Conservation (phyloP, 2,888 invertebrate species). For the Andrena camellia region DNA sequence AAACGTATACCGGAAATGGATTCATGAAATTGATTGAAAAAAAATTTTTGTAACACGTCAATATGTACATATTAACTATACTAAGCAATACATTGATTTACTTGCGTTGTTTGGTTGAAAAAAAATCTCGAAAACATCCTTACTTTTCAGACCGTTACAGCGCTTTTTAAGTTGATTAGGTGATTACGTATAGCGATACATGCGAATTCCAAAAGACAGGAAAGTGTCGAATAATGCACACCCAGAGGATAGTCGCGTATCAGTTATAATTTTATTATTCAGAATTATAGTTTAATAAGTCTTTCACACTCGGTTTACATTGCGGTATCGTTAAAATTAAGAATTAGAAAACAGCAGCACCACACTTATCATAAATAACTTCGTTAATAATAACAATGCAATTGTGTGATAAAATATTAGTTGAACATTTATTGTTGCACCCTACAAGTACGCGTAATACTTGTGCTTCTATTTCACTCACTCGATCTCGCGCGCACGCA, state of each 20-base stretch:
- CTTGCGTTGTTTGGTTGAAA: no score
- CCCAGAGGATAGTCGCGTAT: neutral
- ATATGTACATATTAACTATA: no score
- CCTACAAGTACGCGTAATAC: neutral
- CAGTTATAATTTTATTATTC: slow-evolving; percentile 18
- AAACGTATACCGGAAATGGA: no score
- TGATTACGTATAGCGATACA: neutral
- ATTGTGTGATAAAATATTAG: slow-evolving; percentile 26
- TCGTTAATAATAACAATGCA: slow-evolving; percentile 13
- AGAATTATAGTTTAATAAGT: slow-evolving; percentile 35
- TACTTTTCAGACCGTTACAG: no score
- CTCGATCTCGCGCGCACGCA: neutral
- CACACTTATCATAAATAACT: slow-evolving; percentile 21
- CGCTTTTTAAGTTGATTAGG: no score
- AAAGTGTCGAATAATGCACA: neutral
- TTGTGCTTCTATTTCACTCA: neutral
- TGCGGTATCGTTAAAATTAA: slow-evolving; percentile 31
- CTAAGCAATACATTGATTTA: no score
- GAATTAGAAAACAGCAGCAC: slow-evolving; percentile 36
- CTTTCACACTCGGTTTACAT: slow-evolving; percentile 36
- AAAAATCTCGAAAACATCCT: no score
- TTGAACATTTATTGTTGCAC: slow-evolving; percentile 19
- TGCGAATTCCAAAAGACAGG: neutral
- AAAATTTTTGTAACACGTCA: no score
- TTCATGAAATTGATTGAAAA: no score